phyloP scores from a whole-genome alignment of 2,888 invertebrate genomes.

The Melinaea menophilus region DNA sequence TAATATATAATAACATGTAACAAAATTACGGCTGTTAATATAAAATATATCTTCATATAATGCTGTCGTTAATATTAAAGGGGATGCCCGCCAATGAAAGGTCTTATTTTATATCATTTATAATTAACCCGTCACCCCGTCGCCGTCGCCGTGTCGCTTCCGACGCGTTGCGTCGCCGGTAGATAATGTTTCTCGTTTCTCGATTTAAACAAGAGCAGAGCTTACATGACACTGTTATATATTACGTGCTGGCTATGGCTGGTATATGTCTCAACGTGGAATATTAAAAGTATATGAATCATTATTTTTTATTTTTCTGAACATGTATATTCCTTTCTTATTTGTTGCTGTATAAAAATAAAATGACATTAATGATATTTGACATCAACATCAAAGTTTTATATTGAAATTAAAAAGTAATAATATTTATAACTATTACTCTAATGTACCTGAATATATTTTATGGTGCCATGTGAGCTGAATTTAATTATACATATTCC shows the following conservation, averaged over 20 bases:
- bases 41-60: background rate
- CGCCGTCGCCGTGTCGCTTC: conserved; percentile 8
- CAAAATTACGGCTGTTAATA: no score
- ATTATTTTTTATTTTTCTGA: no score
- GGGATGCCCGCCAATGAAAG: background rate
- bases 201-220: background rate
- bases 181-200: background rate
- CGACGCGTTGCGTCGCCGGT: conserved; percentile 8
- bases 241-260: no score
- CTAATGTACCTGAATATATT: background rate
- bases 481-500: background rate
- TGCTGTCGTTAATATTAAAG: background rate
- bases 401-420: no score
- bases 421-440: background rate
- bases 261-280: no score
- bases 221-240: conserved; percentile 1
- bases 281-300: no score
- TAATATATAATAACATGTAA: no score
- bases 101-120: conserved; percentile 8
- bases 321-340: no score
- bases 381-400: no score
- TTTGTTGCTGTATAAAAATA: no score
- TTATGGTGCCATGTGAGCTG: background rate
- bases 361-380: no score
- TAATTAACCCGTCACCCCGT: conserved; percentile 11